Conservation (phyloP, 2,797 vertebrate species). For the Chromobotia macracanthus region DNA sequence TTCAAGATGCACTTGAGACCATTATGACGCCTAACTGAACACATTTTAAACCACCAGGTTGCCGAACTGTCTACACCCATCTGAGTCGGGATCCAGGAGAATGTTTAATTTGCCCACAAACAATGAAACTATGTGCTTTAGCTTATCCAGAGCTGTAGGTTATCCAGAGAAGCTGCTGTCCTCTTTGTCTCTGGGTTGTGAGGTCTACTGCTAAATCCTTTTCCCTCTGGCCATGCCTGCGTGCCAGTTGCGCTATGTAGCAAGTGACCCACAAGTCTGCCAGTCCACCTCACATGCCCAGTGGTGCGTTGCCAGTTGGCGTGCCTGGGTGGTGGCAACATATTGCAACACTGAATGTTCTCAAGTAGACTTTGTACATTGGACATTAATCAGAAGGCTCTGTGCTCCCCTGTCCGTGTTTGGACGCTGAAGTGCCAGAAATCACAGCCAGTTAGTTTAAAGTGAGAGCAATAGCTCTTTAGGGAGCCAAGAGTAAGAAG, state of each 20-base stretch:
- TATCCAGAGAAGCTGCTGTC: conserved; percentile 10
- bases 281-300: conserved; percentile 42
- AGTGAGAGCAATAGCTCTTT: conserved; percentile 45
- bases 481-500: conserved; percentile 40
- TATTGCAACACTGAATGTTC: conserved; percentile 58
- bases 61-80: conserved; percentile 14
- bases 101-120: conserved; percentile 26
- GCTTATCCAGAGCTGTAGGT: not conserved
- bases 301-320: conserved; percentile 58
- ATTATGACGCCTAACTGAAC: conserved; percentile 48
- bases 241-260: conserved; percentile 57
- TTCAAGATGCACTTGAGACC: conserved; percentile 48
- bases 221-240: conserved; percentile 16
- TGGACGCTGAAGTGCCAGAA: conserved; percentile 49
- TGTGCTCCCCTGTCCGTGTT: conserved; percentile 46
- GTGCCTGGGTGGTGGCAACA: conserved; percentile 45
- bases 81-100: not conserved
- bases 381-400: conserved; percentile 58
- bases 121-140: not conserved
- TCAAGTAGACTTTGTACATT: conserved; percentile 53
- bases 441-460: conserved; percentile 52
- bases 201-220: conserved; percentile 34
- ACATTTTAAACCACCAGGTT: not conserved
- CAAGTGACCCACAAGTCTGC: conserved; percentile 50
- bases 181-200: conserved; percentile 17